phyloP scores from a whole-genome alignment of 2,113 vertebrate genomes.

The Coracopsis vasa region DNA sequence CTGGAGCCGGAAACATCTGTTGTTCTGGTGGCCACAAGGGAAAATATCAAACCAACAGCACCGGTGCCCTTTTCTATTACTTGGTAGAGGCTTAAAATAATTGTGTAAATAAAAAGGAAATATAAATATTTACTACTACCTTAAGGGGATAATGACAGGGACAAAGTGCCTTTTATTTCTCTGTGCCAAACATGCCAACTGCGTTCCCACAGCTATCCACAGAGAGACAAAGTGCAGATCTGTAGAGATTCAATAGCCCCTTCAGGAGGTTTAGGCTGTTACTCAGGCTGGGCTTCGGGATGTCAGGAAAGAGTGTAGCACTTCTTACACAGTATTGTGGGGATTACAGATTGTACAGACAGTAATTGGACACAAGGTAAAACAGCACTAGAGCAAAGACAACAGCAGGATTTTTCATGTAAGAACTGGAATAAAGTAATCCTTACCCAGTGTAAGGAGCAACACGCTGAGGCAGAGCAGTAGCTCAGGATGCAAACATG shows the following conservation, averaged over 20 bases:
- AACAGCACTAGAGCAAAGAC: not conserved
- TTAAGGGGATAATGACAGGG: not conserved
- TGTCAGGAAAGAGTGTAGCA: not conserved
- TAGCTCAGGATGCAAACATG: not conserved
- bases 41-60: not conserved
- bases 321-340: not conserved
- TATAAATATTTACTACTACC: not conserved
- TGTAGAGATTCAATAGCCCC: not conserved
- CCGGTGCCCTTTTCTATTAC: not conserved
- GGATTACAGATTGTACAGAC: not conserved
- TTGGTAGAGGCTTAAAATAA: not conserved
- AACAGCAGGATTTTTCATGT: not conserved
- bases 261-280: not conserved
- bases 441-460: not conserved
- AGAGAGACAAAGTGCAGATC: not conserved
- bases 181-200: not conserved
- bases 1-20: not conserved
- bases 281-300: not conserved
- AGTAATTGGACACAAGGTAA: not conserved
- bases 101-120: not conserved
- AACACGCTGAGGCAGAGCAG: not conserved
- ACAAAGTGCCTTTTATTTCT: not conserved
- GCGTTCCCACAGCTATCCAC: not conserved
- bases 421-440: not conserved
- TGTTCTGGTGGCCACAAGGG: not conserved